These are phyloP conservation scores for Ptychadena robeensis DNA, from an alignment of 2,797 vertebrate species.

Conservation along the genomic window DNA sequence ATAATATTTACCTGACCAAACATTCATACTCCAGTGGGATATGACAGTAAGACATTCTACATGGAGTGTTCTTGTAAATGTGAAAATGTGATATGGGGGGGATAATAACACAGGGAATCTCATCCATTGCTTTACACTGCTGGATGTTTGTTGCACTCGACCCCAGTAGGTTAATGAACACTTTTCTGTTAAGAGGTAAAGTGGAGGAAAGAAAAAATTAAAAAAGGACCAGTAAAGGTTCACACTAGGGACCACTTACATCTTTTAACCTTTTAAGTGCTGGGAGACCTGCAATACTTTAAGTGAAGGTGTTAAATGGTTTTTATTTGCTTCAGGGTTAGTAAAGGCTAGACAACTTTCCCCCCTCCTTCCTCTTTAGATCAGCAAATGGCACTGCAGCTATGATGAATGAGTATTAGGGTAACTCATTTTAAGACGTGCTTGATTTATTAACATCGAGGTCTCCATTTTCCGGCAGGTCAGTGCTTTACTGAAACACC, in stretches of 20 bases:
- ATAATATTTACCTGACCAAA: background rate
- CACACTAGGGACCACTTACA: conserved; percentile 55
- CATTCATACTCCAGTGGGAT: background rate
- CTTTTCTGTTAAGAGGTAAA: conserved; percentile 43
- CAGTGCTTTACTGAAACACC: conserved; percentile 97
- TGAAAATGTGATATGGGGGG: no score
- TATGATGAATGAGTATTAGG: conserved; percentile 99
- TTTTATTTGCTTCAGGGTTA: conserved; percentile 99
- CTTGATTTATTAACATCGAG: conserved; percentile 97
- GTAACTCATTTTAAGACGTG: conserved; percentile 99
- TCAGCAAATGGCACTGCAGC: conserved; percentile 98
- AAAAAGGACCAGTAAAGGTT: conserved; percentile 26
- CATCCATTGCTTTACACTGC: conserved; percentile 30
- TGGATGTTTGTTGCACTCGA: conserved; percentile 49
- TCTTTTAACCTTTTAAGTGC: conserved; percentile 62
- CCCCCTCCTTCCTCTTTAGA: conserved; percentile 70
- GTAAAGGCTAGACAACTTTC: conserved; percentile 83
- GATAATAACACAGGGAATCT: conserved; percentile 14
- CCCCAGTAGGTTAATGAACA: conserved; percentile 56
- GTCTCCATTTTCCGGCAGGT: conserved; percentile 99
- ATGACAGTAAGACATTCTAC: background rate
- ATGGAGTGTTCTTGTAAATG: conserved; percentile 3
- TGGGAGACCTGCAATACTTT: conserved; percentile 50
- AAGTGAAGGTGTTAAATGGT: conserved; percentile 83
- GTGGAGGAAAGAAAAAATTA: background rate